Evolutionary conservation across 2,113 vertebrate species (phyloP).

Genomic region (Camarhynchus parvulus): DNA sequence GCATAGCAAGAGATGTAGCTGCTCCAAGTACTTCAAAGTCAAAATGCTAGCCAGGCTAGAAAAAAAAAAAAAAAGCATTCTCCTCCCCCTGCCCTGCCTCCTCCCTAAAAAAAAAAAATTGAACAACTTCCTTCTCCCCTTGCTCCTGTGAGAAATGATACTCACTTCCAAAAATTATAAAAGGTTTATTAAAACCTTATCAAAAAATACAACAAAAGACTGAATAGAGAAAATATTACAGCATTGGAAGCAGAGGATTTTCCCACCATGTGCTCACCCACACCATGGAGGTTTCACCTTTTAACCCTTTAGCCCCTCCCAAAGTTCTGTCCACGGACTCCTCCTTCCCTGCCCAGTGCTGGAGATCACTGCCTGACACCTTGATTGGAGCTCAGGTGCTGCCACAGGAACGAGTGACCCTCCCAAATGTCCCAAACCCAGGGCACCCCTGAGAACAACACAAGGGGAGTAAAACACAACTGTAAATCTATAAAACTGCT

Average conservation of each 20-base stretch:
- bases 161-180: neutral
- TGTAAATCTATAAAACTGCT: neutral
- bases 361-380: neutral
- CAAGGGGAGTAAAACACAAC: neutral
- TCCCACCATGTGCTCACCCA: neutral
- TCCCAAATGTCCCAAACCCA: neutral
- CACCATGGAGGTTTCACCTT: neutral
- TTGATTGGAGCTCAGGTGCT: neutral
- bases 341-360: neutral
- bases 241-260: accelerated
- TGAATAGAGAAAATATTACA: neutral
- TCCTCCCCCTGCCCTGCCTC: accelerated
- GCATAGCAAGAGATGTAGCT: neutral
- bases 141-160: neutral
- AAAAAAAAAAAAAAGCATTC: neutral
- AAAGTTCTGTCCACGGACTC: neutral
- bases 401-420: neutral
- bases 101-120: neutral
- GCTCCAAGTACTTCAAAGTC: neutral
- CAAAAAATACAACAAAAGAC: neutral
- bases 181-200: neutral
- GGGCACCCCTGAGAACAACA: neutral
- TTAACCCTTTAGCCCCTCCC: neutral
- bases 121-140: neutral
- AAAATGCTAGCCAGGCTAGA: neutral